These are phyloP conservation scores for Andrena dorsata DNA, from an alignment of 2,888 invertebrate genomes.

Conservation along the genomic window DNA sequence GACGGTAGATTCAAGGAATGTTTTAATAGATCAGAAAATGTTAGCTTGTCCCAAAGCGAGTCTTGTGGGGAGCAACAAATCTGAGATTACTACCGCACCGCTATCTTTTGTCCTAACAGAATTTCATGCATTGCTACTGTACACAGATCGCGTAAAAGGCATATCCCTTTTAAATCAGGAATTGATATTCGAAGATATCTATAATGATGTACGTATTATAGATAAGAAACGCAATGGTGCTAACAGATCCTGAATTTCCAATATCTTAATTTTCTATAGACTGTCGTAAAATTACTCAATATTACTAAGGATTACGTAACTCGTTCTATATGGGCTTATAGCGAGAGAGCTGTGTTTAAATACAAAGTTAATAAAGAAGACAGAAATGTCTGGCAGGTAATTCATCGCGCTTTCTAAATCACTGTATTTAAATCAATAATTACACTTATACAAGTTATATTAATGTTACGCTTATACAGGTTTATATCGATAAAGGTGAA, in stretches of 20 bases:
- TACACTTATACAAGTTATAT: not conserved
- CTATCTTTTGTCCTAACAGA: slow-evolving; percentile 94
- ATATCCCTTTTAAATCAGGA: slow-evolving; percentile 94
- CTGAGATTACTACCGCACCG: slow-evolving; percentile 85
- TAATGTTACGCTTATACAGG: slow-evolving; percentile 78
- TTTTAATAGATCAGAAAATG: slow-evolving; percentile 81
- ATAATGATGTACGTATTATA: slow-evolving; percentile 87
- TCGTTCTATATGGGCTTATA: slow-evolving; percentile 94
- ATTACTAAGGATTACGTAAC: slow-evolving; percentile 93
- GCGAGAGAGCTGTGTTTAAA: slow-evolving; percentile 93
- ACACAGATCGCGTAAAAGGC: slow-evolving; percentile 93
- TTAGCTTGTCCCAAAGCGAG: slow-evolving; percentile 81
- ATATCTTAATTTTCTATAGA: slow-evolving; percentile 78
- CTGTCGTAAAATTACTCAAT: slow-evolving; percentile 92
- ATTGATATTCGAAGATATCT: slow-evolving; percentile 93
- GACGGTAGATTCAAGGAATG: slow-evolving; percentile 81
- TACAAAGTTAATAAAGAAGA: slow-evolving; percentile 94
- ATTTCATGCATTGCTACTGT: slow-evolving; percentile 95
- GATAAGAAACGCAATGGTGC: not conserved
- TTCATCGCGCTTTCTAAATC: slow-evolving; percentile 70
- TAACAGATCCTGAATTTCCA: slow-evolving; percentile 12
- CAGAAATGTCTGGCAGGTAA: slow-evolving; percentile 92
- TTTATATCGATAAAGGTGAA: slow-evolving; percentile 94
- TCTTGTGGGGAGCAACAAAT: slow-evolving; percentile 75
- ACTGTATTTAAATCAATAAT: slow-evolving; percentile 70